Evolutionary conservation across 2,797 vertebrate species (phyloP), one percentile per base, ranked within the genome.

Genomic region (Pangasius krempfi): DNA sequence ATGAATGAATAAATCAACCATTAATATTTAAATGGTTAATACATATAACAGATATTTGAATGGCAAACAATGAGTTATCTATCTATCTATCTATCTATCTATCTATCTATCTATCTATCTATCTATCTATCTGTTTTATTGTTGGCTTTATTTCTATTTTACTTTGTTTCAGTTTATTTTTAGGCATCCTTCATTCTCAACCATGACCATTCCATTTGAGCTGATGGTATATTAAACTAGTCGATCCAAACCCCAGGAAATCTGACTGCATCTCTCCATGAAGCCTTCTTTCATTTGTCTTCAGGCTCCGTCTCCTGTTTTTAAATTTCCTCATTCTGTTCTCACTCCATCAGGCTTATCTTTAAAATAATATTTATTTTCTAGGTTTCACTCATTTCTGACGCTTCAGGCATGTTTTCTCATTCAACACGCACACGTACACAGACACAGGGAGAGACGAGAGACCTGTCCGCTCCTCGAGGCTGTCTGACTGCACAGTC

Each of bases 271-370:
- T 81, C 56, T 30, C 62, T 27, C 20, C 4, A 47, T 60, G 75
- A 68, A 7, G 64, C 33, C 76, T 70, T 75, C 60, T 84, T 87
- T 80, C n/a, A 72, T 91, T 88, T 88, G 70, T 89, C 88, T 88
- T 78, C 66, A 52, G 20, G n/a, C 79, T 88, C 30, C 27, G 30
- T 52, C 10, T 4, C 50, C n/a, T 58, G 30, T 10, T 68, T 44
- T 72, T 22, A 82, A 82, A 82, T 66, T 52, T 66, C 47, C 25
- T 84, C 44, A 18, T 75, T 64, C 40, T 68, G 58, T 79, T 54
- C 25, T 64, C 62, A 18, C 50, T 78, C 81, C 82, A 85, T 88
- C 82, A 85, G n/a, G 22, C 60, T 88, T 79, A 79, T 88, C 81
- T 79, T 54, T 68, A 50, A 83, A 60, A 68, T 84, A 85, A 85